These are phyloP conservation scores for Idaea aversata DNA, from an alignment of 2,888 invertebrate genomes.

Conservation along the genomic window DNA sequence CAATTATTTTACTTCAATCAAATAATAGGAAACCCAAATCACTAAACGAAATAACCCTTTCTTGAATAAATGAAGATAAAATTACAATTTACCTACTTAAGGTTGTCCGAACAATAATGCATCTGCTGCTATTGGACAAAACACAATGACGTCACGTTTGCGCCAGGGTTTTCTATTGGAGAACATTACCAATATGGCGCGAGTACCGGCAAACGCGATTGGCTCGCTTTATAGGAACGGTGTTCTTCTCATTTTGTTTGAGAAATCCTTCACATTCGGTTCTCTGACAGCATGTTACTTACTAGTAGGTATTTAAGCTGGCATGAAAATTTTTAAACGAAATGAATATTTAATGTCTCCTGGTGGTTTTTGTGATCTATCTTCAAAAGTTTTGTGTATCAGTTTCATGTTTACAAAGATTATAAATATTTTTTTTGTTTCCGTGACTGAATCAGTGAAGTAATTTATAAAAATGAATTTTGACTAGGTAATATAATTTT, in stretches of 20 bases:
- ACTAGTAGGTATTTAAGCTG: background rate
- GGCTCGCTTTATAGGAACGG: constrained; percentile 14
- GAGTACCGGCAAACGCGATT: background rate
- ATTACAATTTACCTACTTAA: background rate
- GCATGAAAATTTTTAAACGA: background rate
- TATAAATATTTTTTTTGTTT: too few species aligned
- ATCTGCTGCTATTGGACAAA: constrained; percentile 39
- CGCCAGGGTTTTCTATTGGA: constrained; percentile 19
- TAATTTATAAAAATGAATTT: too few species aligned
- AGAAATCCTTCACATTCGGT: constrained; percentile 22
- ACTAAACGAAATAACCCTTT: too few species aligned
- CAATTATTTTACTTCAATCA: too few species aligned
- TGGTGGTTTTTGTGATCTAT: too few species aligned
- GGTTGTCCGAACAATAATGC: background rate
- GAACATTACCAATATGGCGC: background rate
- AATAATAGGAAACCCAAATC: too few species aligned
- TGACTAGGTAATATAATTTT: too few species aligned
- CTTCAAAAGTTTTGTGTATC: too few species aligned
- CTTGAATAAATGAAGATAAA: background rate
- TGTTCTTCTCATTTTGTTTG: constrained; percentile 28
- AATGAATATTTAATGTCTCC: background rate
- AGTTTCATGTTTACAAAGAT: too few species aligned
- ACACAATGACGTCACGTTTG: background rate
- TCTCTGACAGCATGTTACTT: constrained; percentile 2
- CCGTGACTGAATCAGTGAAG: too few species aligned